Percentiles rank a stretch among this genome's conserved stretches.
phyloP scores from a whole-genome alignment of 2,888 invertebrate species.

The Polydrusus cervinus region DNA sequence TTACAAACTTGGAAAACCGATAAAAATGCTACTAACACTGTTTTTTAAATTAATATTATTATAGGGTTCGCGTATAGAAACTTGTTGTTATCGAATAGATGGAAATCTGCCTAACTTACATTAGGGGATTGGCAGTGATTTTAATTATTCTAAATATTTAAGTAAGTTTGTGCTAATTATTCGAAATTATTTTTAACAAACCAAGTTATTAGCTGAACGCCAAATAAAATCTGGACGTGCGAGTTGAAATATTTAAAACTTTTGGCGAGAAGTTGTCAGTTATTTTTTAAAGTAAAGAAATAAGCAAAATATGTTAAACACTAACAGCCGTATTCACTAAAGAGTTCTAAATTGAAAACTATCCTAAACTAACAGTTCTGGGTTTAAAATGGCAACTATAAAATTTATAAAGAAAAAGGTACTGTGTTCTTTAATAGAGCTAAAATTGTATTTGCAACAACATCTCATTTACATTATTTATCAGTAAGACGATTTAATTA shows the following conservation, averaged over 20 bases:
- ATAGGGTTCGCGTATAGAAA: conserved; percentile 56
- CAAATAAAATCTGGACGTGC: background rate
- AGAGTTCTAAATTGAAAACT: no score
- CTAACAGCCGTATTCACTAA: no score
- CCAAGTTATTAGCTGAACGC: background rate
- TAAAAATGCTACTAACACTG: conserved; percentile 55
- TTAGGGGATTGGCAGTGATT: conserved; percentile 69
- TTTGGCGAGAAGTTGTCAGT: no score
- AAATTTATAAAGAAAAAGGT: no score
- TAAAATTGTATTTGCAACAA: no score
- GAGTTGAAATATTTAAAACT: background rate
- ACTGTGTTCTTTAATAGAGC: no score
- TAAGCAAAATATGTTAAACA: no score
- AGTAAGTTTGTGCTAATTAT: conserved; percentile 64
- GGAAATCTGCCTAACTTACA: conserved; percentile 68
- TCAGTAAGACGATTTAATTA: no score
- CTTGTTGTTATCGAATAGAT: conserved; percentile 59
- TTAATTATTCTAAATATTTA: conserved; percentile 61
- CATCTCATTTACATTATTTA: no score
- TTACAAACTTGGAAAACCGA: conserved; percentile 58
- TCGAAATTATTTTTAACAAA: conserved; percentile 35
- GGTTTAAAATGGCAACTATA: no score
- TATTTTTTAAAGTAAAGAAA: no score
- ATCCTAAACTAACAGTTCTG: no score
- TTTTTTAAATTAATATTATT: conserved; percentile 42